phyloP scores from a whole-genome alignment of 2,888 invertebrate species.

The Dryadula phaetusa region DNA sequence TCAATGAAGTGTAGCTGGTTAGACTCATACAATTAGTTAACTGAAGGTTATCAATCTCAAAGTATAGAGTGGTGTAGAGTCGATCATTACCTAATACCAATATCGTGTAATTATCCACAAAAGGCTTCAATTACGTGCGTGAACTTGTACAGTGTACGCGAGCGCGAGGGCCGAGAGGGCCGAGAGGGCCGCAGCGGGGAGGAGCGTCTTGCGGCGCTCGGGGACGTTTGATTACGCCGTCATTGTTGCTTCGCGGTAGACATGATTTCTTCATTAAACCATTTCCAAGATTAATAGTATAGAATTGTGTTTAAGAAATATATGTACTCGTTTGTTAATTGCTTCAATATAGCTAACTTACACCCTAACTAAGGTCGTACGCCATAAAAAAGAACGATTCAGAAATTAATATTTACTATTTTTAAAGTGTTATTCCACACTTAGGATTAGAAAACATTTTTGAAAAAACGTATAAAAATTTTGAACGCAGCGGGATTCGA shows the following conservation, averaged over 20 bases:
- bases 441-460: too few species aligned
- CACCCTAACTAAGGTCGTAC: too few species aligned
- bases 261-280: slow-evolving; percentile 28
- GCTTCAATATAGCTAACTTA: too few species aligned
- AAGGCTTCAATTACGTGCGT: slow-evolving; percentile 14
- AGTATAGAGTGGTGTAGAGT: not conserved
- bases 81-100: slow-evolving; percentile 10
- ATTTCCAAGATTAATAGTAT: slow-evolving; percentile 9
- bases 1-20: not conserved
- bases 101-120: slow-evolving; percentile 26
- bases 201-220: not conserved
- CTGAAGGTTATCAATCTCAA: slow-evolving; percentile 11
- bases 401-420: too few species aligned
- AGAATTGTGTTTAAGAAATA: not conserved
- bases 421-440: too few species aligned
- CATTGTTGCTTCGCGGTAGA: slow-evolving; percentile 14
- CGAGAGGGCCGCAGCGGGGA: slow-evolving; percentile 2
- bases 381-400: too few species aligned
- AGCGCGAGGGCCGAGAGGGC: not conserved
- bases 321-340: not conserved
- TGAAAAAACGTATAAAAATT: too few species aligned
- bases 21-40: not conserved
- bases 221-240: slow-evolving; percentile 2
- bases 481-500: too few species aligned
- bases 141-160: not conserved